Percentiles rank a stretch among this genome's conserved stretches.
phyloP scores from a whole-genome alignment of 2,888 invertebrate genomes.

The Polylopha cassiicola region DNA sequence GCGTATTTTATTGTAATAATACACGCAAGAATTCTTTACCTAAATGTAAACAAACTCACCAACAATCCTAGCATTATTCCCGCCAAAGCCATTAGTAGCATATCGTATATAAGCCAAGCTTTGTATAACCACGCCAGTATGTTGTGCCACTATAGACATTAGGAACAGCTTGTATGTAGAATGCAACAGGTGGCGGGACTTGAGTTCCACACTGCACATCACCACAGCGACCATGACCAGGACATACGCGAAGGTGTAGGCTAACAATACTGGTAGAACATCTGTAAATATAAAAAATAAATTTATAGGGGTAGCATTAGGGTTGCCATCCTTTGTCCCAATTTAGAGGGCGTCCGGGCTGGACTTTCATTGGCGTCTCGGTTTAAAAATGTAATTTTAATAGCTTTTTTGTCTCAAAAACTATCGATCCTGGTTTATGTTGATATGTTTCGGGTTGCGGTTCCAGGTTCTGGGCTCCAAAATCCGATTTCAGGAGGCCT shows the following conservation, averaged over 20 bases:
- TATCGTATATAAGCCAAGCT: constrained; percentile 86
- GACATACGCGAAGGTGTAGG: constrained; percentile 84
- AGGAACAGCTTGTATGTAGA: constrained; percentile 92
- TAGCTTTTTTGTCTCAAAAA: too few species aligned
- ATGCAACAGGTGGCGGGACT: constrained; percentile 88
- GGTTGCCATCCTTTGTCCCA: too few species aligned
- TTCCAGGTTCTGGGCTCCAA: too few species aligned
- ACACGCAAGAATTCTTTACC: neutral
- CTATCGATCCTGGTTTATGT: too few species aligned
- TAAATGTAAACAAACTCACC: constrained; percentile 48
- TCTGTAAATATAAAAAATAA: constrained; percentile 75
- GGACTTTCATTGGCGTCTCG: too few species aligned
- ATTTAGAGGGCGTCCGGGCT: too few species aligned
- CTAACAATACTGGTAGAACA: constrained; percentile 88
- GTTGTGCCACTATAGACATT: constrained; percentile 82
- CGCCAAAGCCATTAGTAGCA: constrained; percentile 84
- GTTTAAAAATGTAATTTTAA: too few species aligned
- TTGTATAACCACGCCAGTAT: constrained; percentile 82
- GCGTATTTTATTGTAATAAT: neutral
- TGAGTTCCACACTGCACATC: constrained; percentile 85
- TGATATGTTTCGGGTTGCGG: too few species aligned
- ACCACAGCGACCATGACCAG: constrained; percentile 84
- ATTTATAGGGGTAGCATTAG: too few species aligned
- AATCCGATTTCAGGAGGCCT: too few species aligned
- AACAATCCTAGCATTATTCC: constrained; percentile 59